Percentiles rank a stretch among this genome's conserved stretches.
Evolutionary conservation across 2,797 vertebrate species (phyloP).

Genomic region (Heterohyrax brucei): DNA sequence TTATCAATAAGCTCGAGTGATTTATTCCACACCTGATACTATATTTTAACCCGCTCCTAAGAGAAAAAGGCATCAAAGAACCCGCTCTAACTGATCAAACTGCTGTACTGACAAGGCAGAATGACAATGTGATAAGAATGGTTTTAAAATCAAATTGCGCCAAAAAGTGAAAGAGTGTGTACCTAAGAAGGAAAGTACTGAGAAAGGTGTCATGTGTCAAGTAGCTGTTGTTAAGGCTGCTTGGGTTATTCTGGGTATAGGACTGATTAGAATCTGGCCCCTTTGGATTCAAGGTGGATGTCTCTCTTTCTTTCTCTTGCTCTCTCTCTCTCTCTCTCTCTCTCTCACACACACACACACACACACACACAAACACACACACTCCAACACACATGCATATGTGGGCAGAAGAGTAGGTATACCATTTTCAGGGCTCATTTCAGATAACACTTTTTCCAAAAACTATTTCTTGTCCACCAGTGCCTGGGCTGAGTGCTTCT

Average conservation of each 20-base stretch:
- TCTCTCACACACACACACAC: too few species aligned
- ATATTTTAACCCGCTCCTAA: neutral
- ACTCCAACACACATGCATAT: neutral
- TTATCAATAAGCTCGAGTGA: constrained; percentile 77
- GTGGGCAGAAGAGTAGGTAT: neutral
- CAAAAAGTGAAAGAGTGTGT: constrained; percentile 77
- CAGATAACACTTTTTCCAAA: neutral
- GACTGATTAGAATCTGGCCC: neutral
- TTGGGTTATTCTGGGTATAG: neutral
- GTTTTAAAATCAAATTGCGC: constrained; percentile 76
- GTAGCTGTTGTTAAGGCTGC: neutral
- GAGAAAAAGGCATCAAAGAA: constrained; percentile 79
- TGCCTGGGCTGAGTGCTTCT: neutral
- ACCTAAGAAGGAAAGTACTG: constrained; percentile 77
- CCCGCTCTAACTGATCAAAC: constrained; percentile 62
- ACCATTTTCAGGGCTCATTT: neutral
- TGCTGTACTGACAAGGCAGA: constrained; percentile 71
- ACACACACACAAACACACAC: too few species aligned
- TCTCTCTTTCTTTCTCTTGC: neutral
- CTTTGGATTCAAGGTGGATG: neutral
- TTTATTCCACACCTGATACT: constrained; percentile 70
- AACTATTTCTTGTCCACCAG: neutral
- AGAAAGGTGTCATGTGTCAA: neutral
- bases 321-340: too few species aligned
- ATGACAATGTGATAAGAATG: constrained; percentile 59